A percentile compares a stretch with the other conserved stretches of the same genome.
Evolutionary conservation across 1,140 invertebrate genomes (phyloP).

Genomic region (Formica selysi): DNA sequence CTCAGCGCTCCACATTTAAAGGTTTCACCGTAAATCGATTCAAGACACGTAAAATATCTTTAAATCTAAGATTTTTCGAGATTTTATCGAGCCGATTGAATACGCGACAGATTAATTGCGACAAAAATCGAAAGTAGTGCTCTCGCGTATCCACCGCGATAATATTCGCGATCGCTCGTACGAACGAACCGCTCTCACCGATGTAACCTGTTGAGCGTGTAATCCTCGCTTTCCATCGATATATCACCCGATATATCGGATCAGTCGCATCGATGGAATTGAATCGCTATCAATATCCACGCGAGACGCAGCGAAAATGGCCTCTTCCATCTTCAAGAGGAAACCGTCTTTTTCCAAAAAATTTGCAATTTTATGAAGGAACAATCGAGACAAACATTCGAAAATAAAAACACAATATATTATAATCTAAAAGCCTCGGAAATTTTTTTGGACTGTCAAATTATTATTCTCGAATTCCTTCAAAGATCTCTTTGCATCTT

Average conservation of each 20-base stretch:
- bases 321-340: neutral
- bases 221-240: conserved; percentile 47
- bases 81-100: neutral
- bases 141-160: neutral
- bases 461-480: neutral
- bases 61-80: conserved; percentile 1
- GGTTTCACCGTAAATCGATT: neutral
- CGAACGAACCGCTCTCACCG: conserved; percentile 20
- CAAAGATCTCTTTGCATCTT: neutral
- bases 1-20: neutral
- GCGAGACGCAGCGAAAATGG: conserved; percentile 14
- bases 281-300: conserved; percentile 30
- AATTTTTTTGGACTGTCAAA: neutral
- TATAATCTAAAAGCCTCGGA: neutral
- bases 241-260: conserved; percentile 27
- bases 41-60: neutral
- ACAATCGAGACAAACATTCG: neutral
- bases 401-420: neutral
- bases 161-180: conserved; percentile 25
- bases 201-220: conserved; percentile 58
- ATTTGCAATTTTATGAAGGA: neutral
- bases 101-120: neutral
- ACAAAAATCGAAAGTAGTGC: neutral
- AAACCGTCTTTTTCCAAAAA: conserved; percentile 7
- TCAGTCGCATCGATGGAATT: conserved; percentile 42